Evolutionary conservation across 2,888 invertebrate genomes (phyloP).

Genomic region (Sphecodes monilicornis): DNA sequence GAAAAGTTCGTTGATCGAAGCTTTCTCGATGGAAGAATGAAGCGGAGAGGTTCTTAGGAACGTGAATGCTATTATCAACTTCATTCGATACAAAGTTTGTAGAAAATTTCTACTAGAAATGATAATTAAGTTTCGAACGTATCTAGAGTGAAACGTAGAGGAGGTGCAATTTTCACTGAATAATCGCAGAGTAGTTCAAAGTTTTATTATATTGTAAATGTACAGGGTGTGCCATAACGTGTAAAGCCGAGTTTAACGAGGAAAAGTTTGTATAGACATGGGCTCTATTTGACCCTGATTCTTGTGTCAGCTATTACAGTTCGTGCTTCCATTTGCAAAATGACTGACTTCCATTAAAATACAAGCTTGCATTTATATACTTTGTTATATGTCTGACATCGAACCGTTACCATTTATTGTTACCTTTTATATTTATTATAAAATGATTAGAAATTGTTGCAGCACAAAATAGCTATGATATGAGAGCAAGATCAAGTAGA

Average conservation of each 20-base stretch:
- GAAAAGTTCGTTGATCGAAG: slow-evolving; percentile 6
- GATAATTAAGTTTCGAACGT: not conserved
- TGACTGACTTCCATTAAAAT: not conserved
- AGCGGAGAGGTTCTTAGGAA: not conserved
- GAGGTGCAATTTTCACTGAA: slow-evolving; percentile 9
- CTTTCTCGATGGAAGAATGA: not conserved
- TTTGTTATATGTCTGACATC: not conserved
- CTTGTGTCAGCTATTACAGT: not conserved
- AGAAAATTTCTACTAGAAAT: not conserved
- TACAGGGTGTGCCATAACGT: slow-evolving; percentile 8
- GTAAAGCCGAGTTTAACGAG: slow-evolving; percentile 18
- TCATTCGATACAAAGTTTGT: not conserved
- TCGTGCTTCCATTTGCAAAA: not conserved
- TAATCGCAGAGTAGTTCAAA: slow-evolving; percentile 19
- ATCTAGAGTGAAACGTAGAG: not conserved
- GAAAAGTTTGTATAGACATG: not conserved
- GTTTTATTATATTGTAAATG: not conserved
- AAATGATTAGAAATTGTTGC: not conserved
- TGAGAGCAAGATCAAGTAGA: not conserved
- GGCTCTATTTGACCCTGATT: not conserved
- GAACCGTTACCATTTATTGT: not conserved
- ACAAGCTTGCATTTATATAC: not conserved
- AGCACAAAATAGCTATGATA: not conserved
- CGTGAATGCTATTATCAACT: not conserved
- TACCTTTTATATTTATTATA: not conserved